phyloP scores from a whole-genome alignment of 2,113 vertebrate species.

The Dicrurus megarhynchus region DNA sequence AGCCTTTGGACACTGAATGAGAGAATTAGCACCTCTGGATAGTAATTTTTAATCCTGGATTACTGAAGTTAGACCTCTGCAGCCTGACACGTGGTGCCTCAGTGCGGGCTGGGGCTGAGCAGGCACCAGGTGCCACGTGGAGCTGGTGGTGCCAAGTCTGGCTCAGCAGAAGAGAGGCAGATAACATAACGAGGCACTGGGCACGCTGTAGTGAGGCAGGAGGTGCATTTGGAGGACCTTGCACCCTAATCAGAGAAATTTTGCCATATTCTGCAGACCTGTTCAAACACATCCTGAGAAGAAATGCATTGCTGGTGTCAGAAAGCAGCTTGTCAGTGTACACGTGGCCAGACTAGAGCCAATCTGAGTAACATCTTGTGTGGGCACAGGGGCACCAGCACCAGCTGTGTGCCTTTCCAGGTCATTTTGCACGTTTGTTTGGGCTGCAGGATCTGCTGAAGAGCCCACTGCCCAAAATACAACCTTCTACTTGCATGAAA shows the following conservation, averaged over 20 bases:
- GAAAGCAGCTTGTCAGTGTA: neutral
- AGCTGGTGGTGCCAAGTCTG: neutral
- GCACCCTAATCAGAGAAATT: neutral
- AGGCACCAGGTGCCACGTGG: rapidly evolving
- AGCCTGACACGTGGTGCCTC: rapidly evolving
- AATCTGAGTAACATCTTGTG: rapidly evolving
- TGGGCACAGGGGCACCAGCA: neutral
- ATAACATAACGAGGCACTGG: neutral
- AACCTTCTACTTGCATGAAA: neutral
- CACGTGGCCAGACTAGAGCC: neutral
- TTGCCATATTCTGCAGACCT: neutral
- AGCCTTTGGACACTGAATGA: neutral
- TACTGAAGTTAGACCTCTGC: neutral
- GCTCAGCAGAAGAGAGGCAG: neutral
- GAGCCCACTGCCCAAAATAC: neutral
- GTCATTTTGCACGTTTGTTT: neutral
- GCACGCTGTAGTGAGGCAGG: rapidly evolving
- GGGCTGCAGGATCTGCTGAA: neutral
- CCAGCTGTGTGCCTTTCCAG: neutral
- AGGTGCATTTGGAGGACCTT: neutral
- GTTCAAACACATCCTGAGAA: neutral
- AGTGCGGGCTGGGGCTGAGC: neutral
- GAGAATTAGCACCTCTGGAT: neutral
- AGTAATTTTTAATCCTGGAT: neutral
- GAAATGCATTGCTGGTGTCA: neutral